These are phyloP conservation scores for Lissonota sp. DNA, from an alignment of 2,888 invertebrate genomes.

Conservation along the genomic window DNA sequence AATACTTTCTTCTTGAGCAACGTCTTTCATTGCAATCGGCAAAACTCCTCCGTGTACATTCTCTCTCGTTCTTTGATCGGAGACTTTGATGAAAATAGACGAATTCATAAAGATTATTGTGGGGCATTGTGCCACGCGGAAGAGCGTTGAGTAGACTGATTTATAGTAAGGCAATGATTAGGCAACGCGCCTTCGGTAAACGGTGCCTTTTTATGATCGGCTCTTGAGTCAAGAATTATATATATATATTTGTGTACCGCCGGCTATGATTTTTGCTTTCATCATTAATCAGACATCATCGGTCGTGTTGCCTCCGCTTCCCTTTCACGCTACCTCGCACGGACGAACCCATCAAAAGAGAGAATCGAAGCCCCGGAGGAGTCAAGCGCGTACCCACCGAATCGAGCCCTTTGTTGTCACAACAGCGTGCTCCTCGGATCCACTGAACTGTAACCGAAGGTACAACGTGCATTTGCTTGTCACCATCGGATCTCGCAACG, in stretches of 20 bases:
- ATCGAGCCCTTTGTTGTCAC: conserved; percentile 69
- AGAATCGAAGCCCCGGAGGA: conserved; percentile 27
- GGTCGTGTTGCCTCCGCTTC: conserved; percentile 65
- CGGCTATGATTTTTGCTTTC: conserved; percentile 74
- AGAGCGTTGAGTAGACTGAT: conserved; percentile 76
- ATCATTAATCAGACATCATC: conserved; percentile 78
- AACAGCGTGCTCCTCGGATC: conserved; percentile 62
- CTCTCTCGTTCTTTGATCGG: conserved; percentile 32
- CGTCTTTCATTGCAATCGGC: not conserved
- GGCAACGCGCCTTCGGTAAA: conserved; percentile 81
- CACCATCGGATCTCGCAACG: not conserved
- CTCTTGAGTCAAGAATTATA: conserved; percentile 67
- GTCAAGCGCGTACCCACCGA: conserved; percentile 53
- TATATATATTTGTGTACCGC: conserved; percentile 64
- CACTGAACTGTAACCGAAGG: conserved; percentile 67
- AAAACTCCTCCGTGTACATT: not conserved
- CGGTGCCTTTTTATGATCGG: conserved; percentile 80
- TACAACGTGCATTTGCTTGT: not conserved
- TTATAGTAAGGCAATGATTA: conserved; percentile 82
- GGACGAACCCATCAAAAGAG: conserved; percentile 42
- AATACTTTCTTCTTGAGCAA: not conserved
- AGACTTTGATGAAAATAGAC: conserved; percentile 1
- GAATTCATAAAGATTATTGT: not conserved
- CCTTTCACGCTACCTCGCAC: conserved; percentile 71
- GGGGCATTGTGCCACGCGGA: conserved; percentile 20